Conservation (phyloP, 2,888 invertebrate species). For the Panopea generosa region DNA sequence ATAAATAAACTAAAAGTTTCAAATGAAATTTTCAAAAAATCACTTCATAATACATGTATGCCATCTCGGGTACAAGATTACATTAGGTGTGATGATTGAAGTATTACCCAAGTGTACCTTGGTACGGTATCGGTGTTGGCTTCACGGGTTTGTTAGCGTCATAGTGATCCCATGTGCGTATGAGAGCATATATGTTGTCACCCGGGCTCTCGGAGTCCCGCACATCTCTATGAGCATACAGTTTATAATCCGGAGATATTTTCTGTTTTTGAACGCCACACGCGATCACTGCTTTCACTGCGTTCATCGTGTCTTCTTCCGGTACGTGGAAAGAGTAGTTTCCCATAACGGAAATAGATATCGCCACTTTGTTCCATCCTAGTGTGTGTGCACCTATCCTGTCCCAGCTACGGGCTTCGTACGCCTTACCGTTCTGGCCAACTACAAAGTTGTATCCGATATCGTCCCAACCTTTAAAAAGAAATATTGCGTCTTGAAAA, state of each 20-base stretch:
- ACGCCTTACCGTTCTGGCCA: constrained; percentile 91
- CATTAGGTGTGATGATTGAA: too few species aligned
- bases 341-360: constrained; percentile 73
- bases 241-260: constrained; percentile 56
- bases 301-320: constrained; percentile 61
- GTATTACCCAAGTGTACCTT: too few species aligned
- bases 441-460: constrained; percentile 89
- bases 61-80: too few species aligned
- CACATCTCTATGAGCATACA: constrained; percentile 73
- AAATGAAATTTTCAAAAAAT: too few species aligned
- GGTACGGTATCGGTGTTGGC: not conserved
- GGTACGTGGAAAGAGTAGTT: constrained; percentile 71
- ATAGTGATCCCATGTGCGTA: constrained; percentile 62
- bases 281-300: constrained; percentile 68
- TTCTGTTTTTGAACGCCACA: constrained; percentile 68
- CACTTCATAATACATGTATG: too few species aligned
- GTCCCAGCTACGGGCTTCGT: constrained; percentile 92
- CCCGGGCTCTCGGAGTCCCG: constrained; percentile 65
- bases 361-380: constrained; percentile 86
- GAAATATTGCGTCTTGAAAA: not conserved
- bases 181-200: constrained; percentile 60
- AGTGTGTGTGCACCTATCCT: constrained; percentile 90
- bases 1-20: too few species aligned
- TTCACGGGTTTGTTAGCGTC: not conserved
- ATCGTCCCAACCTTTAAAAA: constrained; percentile 68